Base-by-base conservation (phyloP, 2,888 invertebrate genomes). In the Lydus trimaculatus region DNA sequence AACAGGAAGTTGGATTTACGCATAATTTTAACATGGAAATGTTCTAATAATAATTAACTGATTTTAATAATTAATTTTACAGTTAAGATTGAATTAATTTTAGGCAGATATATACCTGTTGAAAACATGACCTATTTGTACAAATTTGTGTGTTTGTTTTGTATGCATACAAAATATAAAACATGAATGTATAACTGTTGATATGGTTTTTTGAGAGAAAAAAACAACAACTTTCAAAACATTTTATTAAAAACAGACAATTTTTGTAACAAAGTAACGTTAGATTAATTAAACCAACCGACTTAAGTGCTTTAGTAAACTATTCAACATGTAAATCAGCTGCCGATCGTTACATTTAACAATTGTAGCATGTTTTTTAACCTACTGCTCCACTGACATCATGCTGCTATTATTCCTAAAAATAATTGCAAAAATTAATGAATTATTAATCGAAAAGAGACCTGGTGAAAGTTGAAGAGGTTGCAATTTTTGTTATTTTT, bases 101-200 rank as follows among this genome's bases (percentile, higher is more conserved):
- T 23, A 20, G 48, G 3, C 20, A 25, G 36, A 13, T 25, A 23
- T n/a, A n/a, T n/a, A n/a, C n/a, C n/a, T n/a, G n/a, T 39, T 23
- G 36, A 61, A 61, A 61, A 61, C 28, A 36, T 39, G 52, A 52
- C 52, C 52, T 13, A 52, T 52, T 52, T 52, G 13, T 52, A 52
- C 52, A 52, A 52, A 25, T 52, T 52, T 25, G 48, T 48, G 43
- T 48, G 20, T 20, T 20, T 9, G 52, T 52, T 52, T 23, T 20
- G 48, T 48, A 20, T 48, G 48, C 48, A 48, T 20, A 48, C 20
- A 3, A 48, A 43, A 43, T 33, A 33, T 17, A 43, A 43, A 43
- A 43, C 43, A 43, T 17, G 48, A 48, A 48, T 48, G 9, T 48
- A 48, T 48, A 48, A 48, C 48, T 48, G 48, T 48, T 48, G 48